A percentile compares a stretch with the other conserved stretches of the same genome.
Conservation (phyloP, 1,140 invertebrate species). For the Drosophila parvula region DNA sequence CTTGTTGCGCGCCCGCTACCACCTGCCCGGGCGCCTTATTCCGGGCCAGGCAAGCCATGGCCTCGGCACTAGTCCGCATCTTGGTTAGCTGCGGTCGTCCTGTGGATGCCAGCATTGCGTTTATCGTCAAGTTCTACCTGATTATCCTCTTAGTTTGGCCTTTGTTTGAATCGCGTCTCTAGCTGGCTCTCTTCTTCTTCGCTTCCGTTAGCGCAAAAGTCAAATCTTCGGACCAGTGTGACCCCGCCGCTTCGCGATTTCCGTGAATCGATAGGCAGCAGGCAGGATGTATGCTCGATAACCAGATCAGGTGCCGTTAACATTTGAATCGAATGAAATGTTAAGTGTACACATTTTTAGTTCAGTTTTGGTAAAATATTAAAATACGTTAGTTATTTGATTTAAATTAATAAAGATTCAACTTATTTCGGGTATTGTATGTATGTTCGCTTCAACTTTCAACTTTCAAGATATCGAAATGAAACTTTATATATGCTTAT, state of each 20-base stretch:
- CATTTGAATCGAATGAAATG: not conserved
- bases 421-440: no score
- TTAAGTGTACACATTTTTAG: not conserved
- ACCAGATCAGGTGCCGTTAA: not conserved
- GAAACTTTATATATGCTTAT: no score
- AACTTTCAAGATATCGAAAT: no score
- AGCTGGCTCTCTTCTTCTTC: conserved; percentile 22
- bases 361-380: not conserved
- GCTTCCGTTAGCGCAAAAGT: conserved; percentile 75
- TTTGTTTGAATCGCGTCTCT: conserved; percentile 42
- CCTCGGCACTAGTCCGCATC: conserved; percentile 48
- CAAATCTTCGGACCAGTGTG: conserved; percentile 50
- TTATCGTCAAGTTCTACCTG: not conserved
- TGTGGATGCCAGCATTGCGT: conserved; percentile 2
- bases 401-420: not conserved
- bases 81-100: conserved; percentile 42
- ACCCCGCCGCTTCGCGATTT: not conserved
- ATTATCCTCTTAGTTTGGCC: not conserved
- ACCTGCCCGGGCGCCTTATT: conserved; percentile 46
- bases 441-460: no score
- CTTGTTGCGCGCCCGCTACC: conserved; percentile 32
- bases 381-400: not conserved
- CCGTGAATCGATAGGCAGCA: not conserved
- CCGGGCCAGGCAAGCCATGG: conserved; percentile 40
- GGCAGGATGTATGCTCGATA: conserved; percentile 1